A percentile compares a stretch with the other conserved stretches of the same genome.
These are phyloP conservation scores for Liparis tanakae DNA, from an alignment of 2,797 vertebrate species.

Conservation along the genomic window DNA sequence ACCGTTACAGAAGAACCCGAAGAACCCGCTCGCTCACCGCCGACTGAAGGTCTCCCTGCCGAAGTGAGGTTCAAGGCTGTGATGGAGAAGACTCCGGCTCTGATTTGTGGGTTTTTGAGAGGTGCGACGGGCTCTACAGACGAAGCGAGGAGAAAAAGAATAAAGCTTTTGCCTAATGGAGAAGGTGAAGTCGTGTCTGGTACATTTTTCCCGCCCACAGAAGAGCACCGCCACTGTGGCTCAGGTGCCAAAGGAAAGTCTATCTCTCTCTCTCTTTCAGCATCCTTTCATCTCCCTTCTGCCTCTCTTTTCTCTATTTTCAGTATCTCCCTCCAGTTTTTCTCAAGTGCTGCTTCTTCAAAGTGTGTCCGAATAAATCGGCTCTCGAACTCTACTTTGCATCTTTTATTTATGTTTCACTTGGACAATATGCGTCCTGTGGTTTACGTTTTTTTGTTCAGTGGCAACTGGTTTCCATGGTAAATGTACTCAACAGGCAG, in stretches of 20 bases:
- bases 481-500: slow-evolving; percentile 46
- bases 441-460: slow-evolving; percentile 56
- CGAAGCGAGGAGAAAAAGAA: slow-evolving; percentile 23
- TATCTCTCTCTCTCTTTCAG: slow-evolving; percentile 38
- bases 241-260: slow-evolving; percentile 72
- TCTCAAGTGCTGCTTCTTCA: slow-evolving; percentile 79
- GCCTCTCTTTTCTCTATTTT: slow-evolving; percentile 53
- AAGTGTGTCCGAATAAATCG: slow-evolving; percentile 71
- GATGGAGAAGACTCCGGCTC: slow-evolving; percentile 29
- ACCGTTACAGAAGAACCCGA: slow-evolving; percentile 49
- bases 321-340: slow-evolving; percentile 63
- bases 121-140: slow-evolving; percentile 58
- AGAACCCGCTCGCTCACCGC: slow-evolving; percentile 47
- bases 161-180: slow-evolving; percentile 27
- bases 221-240: slow-evolving; percentile 73
- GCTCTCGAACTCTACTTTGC: slow-evolving; percentile 61
- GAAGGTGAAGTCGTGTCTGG: slow-evolving; percentile 35
- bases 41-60: slow-evolving; percentile 43
- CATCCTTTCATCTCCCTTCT: slow-evolving; percentile 39
- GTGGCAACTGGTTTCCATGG: slow-evolving; percentile 25
- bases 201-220: slow-evolving; percentile 57
- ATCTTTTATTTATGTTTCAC: slow-evolving; percentile 64
- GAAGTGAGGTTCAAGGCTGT: slow-evolving; percentile 40
- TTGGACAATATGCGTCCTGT: slow-evolving; percentile 46
- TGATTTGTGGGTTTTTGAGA: slow-evolving; percentile 41